phyloP scores from a whole-genome alignment of 2,113 vertebrate species.

The Turdus rufiventris region DNA sequence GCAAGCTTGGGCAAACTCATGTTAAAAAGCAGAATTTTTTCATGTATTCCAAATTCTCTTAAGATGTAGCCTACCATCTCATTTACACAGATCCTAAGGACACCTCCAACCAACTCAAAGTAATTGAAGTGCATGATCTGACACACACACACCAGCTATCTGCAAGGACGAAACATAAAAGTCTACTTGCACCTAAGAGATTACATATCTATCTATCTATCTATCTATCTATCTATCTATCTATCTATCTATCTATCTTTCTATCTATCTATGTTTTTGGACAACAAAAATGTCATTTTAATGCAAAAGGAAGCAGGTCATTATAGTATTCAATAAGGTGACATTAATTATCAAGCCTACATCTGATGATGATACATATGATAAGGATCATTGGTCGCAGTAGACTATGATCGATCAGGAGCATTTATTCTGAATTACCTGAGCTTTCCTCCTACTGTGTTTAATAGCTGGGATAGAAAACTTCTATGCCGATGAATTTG shows the following conservation, averaged over 20 bases:
- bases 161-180: not conserved
- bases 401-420: not conserved
- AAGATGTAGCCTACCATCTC: not conserved
- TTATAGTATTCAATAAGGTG: not conserved
- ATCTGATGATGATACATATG: not conserved
- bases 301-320: not conserved
- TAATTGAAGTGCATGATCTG: not conserved
- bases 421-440: not conserved
- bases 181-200: not conserved
- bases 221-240: not conserved
- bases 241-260: not conserved
- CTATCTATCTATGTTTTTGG: not conserved
- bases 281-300: not conserved
- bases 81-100: not conserved
- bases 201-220: not conserved
- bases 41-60: not conserved
- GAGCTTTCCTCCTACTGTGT: not conserved
- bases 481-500: not conserved
- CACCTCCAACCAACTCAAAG: not conserved
- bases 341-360: not conserved
- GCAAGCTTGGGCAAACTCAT: not conserved
- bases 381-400: not conserved
- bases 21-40: not conserved
- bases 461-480: not conserved
- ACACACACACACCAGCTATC: not conserved